Evolutionary conservation across 2,888 invertebrate species (phyloP), one percentile per base, ranked within the genome.

Genomic region (Lochmaea capreae): DNA sequence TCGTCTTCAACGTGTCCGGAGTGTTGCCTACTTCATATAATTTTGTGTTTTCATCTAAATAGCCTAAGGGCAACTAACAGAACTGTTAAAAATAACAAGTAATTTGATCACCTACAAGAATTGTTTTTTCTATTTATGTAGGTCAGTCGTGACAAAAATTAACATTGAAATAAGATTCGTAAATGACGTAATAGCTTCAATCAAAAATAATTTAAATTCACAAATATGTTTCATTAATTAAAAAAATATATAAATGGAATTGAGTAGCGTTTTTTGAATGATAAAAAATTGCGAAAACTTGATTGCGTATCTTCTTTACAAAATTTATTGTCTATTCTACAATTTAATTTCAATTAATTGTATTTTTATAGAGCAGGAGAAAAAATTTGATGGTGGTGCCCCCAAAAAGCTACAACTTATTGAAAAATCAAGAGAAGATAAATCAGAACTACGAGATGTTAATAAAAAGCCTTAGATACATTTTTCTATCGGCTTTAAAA

Each of bases 171-270:
- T 59, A 59, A 59, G 59, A 59, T 22, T 9, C 22, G 59, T 59
- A 22, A 59, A 59, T 59, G 59, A 59, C 33, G 26, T 59, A 59
- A 59, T 59, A 59, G 9, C 59, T 59, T 33, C 26, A 59, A 59
- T 59, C 59, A 59, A 59, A 59, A 26, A 59, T 59, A 59, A 59
- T 59, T 59, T 59, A 26, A 22, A 59, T 59, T 59, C 33, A 59
- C 59, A 26, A 59, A 59, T 59, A 59, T 59, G 26, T 33, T 59
- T 33, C 22, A 12, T 26, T 22, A 59, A 59, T 59, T 59, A 59
- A 59, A 57, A 33, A 57, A 58, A 58, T 22, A 59, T n/a, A 59
- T 26, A 26, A 58, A 58, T 58, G 58, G 58, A 22, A 58, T 16
- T 57, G 18, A 57, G 10, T 8, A 18, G 57, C 11, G 18, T 57